Conservation (phyloP, 2,113 vertebrate genomes). For the Pontoporia blainvillei region DNA sequence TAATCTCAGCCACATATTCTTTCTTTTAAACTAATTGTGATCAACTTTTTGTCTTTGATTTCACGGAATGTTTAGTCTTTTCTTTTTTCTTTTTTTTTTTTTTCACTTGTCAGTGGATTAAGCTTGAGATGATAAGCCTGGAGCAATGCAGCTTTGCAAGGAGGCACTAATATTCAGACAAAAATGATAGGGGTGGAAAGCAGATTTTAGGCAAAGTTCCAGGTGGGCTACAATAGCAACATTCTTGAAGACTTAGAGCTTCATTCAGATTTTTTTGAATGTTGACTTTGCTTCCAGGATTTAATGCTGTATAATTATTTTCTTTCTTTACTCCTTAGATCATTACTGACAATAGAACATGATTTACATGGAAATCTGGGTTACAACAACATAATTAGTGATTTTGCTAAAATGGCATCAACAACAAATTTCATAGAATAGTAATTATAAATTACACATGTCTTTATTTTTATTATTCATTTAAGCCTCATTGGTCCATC, state of each 20-base stretch:
- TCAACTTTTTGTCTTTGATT: conserved; percentile 17
- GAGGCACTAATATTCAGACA: background rate
- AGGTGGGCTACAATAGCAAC: background rate
- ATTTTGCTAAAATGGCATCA: background rate
- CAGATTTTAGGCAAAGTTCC: conserved; percentile 29
- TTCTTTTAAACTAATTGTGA: background rate
- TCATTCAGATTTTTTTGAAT: conserved; percentile 8
- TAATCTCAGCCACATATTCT: background rate
- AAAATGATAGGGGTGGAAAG: background rate
- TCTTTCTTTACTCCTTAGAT: background rate
- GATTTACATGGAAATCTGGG: background rate
- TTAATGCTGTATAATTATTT: background rate
- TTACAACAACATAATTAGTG: background rate
- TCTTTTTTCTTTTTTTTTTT: background rate
- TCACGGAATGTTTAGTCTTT: background rate
- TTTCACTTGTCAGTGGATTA: background rate
- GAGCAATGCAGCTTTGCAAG: background rate
- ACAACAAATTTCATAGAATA: background rate
- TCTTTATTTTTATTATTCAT: background rate
- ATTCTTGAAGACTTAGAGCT: conserved; percentile 37
- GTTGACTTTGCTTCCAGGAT: background rate
- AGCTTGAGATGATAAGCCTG: conserved; percentile 12
- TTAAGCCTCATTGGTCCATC: background rate
- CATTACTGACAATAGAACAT: background rate
- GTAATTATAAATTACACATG: background rate